These are phyloP conservation scores for Stichodactyla helianthus DNA, from an alignment of 64 coral and sea anemone genomes.

Conservation along the genomic window DNA sequence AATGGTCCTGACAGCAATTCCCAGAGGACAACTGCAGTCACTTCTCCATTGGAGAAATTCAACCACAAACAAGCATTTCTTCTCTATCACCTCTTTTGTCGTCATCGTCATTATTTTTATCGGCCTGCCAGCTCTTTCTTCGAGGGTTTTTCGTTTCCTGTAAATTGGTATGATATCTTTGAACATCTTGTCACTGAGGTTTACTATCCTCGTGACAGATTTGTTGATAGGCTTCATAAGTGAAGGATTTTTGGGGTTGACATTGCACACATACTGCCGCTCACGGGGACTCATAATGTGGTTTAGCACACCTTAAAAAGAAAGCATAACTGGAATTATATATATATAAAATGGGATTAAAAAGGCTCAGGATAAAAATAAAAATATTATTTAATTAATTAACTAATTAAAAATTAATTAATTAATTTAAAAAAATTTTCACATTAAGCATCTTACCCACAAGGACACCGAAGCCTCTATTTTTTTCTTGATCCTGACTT, in stretches of 20 bases:
- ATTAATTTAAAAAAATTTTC: background rate
- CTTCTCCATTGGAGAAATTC: slow-evolving; percentile 59
- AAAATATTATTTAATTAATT: no score
- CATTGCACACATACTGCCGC: slow-evolving; percentile 78
- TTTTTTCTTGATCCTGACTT: background rate
- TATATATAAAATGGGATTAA: background rate
- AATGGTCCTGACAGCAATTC: slow-evolving; percentile 41
- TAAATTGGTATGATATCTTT: slow-evolving; percentile 2
- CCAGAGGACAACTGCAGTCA: slow-evolving; percentile 43
- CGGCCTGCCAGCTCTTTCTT: slow-evolving; percentile 1
- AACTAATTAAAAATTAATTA: no score
- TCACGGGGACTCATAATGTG: slow-evolving; percentile 72
- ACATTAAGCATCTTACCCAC: background rate
- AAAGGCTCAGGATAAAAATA: background rate
- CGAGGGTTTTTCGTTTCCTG: background rate
- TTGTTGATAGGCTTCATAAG: slow-evolving; percentile 91
- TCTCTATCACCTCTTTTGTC: slow-evolving; percentile 41
- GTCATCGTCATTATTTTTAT: slow-evolving; percentile 39
- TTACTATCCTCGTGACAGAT: slow-evolving; percentile 58
- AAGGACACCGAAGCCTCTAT: background rate
- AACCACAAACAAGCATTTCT: slow-evolving; percentile 71
- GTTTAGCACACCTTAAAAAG: slow-evolving; percentile 58
- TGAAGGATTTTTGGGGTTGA: slow-evolving; percentile 35
- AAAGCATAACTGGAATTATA: background rate
- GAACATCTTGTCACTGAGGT: slow-evolving; percentile 43